Evolutionary conservation across 2,113 vertebrate genomes (phyloP).

Genomic region (Lasiurus cinereus): DNA sequence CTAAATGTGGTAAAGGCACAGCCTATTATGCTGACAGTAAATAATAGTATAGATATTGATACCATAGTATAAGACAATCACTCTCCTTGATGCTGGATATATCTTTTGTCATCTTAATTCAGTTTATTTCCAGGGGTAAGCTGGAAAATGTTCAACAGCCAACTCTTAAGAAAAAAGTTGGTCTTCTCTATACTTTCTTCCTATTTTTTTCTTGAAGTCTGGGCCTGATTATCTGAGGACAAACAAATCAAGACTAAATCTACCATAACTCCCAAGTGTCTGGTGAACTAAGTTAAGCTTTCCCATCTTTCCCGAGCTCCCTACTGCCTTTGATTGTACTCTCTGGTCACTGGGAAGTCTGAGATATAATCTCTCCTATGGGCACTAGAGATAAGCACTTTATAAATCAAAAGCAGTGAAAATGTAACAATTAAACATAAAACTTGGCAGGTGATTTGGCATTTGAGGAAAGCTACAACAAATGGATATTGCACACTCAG

Average conservation of each 20-base stretch:
- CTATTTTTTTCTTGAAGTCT: neutral
- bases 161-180: neutral
- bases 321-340: neutral
- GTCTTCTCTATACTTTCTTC: neutral
- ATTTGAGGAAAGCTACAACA: neutral
- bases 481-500: neutral
- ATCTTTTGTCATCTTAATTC: neutral
- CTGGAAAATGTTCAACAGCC: neutral
- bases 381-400: neutral
- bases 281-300: neutral
- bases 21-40: neutral
- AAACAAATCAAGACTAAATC: neutral
- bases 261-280: neutral
- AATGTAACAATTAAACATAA: neutral
- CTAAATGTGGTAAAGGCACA: neutral
- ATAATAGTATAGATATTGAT: neutral
- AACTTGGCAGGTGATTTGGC: neutral
- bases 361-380: neutral
- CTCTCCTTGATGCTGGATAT: neutral
- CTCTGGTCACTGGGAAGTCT: neutral
- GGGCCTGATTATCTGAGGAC: neutral
- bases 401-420: slow-evolving; percentile 18
- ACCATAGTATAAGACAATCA: neutral
- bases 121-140: neutral
- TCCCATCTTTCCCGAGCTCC: neutral